A percentile compares a stretch with the other conserved stretches of the same genome.
Conservation (phyloP, 2,797 vertebrate species). For the Poeciliopsis paucimaculata region DNA sequence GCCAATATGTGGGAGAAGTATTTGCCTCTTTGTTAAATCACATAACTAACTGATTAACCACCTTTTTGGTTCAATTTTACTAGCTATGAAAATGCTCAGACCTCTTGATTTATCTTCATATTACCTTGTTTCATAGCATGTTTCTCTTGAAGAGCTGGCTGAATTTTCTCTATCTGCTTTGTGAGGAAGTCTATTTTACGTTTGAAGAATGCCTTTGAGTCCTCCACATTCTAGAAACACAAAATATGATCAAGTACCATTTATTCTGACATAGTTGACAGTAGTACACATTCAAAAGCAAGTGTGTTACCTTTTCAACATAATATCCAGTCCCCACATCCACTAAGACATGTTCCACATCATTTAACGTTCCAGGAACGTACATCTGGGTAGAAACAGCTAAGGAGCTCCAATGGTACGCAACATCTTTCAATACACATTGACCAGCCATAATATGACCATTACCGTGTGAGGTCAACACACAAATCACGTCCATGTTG, state of each 20-base stretch:
- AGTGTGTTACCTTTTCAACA: constrained; percentile 89
- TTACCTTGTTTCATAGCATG: constrained; percentile 93
- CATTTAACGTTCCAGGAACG: constrained; percentile 90
- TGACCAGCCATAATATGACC: not conserved
- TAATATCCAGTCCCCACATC: constrained; percentile 96
- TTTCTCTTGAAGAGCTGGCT: constrained; percentile 93
- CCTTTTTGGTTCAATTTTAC: not conserved
- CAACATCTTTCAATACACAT: not conserved
- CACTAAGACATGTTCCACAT: constrained; percentile 88
- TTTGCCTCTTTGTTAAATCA: not conserved
- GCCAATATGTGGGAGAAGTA: not conserved
- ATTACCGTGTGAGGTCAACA: not conserved
- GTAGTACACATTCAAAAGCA: not conserved
- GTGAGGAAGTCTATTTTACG: constrained; percentile 94
- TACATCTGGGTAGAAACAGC: constrained; percentile 87
- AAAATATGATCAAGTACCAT: not conserved
- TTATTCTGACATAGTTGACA: not conserved
- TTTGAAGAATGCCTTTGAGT: constrained; percentile 91
- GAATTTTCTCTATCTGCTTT: constrained; percentile 96
- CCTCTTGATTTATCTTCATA: not conserved
- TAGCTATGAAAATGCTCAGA: not conserved
- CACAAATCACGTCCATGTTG: not conserved
- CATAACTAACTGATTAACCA: not conserved
- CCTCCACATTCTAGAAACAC: constrained; percentile 80
- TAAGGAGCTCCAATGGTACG: constrained; percentile 65